phyloP scores from a whole-genome alignment of 2,797 vertebrate species.

The Dicrostonyx torquatus region DNA sequence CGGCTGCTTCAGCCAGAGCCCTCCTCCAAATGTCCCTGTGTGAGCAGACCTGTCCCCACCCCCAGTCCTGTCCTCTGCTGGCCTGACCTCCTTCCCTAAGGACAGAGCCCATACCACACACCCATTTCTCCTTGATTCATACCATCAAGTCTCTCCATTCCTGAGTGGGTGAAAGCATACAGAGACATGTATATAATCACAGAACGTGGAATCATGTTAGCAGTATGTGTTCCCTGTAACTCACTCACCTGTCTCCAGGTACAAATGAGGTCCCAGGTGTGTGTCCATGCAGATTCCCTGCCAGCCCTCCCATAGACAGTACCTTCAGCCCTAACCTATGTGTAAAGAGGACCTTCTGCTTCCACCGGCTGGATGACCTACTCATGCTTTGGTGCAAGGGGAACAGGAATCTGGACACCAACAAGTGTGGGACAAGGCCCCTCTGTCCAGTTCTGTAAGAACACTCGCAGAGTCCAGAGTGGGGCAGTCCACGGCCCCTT shows the following conservation, averaged over 20 bases:
- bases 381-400: neutral
- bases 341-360: neutral
- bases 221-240: neutral
- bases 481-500: too few relatives aligned
- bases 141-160: neutral
- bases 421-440: neutral
- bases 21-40: neutral
- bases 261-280: neutral
- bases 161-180: neutral
- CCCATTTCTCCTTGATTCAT: neutral
- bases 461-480: neutral
- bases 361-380: accelerated
- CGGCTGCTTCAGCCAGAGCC: neutral
- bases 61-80: neutral
- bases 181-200: accelerated
- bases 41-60: neutral
- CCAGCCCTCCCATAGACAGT: neutral
- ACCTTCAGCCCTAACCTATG: neutral
- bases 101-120: neutral
- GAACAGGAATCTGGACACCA: neutral
- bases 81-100: neutral
- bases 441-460: neutral
- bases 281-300: neutral
- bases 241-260: neutral
- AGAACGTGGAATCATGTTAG: neutral